Evolutionary conservation across 2,797 vertebrate species (phyloP).

Genomic region (Hemibagrus guttatus): DNA sequence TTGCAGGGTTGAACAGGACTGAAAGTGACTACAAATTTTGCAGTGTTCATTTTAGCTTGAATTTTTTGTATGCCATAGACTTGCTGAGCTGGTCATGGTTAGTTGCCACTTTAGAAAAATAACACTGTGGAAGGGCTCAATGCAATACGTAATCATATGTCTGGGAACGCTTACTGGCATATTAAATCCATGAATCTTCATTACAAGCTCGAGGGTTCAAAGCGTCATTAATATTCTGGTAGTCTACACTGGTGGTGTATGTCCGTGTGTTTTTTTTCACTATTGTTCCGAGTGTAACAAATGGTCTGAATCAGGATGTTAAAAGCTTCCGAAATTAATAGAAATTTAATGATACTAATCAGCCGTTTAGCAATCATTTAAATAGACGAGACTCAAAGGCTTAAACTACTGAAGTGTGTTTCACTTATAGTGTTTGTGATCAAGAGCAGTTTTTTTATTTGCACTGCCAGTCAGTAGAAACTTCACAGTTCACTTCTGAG

Average conservation of each 20-base stretch:
- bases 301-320: slow-evolving; percentile 7
- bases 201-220: slow-evolving; percentile 66
- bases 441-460: slow-evolving; percentile 9
- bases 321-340: slow-evolving; percentile 36
- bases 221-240: slow-evolving; percentile 71
- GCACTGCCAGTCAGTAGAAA: slow-evolving; percentile 27
- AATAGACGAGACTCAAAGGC: slow-evolving; percentile 9
- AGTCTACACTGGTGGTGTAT: slow-evolving; percentile 57
- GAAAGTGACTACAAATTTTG: not conserved
- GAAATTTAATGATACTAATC: slow-evolving; percentile 38
- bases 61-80: slow-evolving; percentile 6
- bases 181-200: slow-evolving; percentile 74
- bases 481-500: slow-evolving; percentile 21
- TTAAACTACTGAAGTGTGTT: not conserved
- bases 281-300: slow-evolving; percentile 35
- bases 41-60: slow-evolving; percentile 4
- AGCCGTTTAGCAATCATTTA: slow-evolving; percentile 37
- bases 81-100: slow-evolving; percentile 32
- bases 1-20: not conserved
- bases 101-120: slow-evolving; percentile 46
- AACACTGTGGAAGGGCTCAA: slow-evolving; percentile 61
- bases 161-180: slow-evolving; percentile 64
- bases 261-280: slow-evolving; percentile 48
- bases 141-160: slow-evolving; percentile 57
- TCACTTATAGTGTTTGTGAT: slow-evolving; percentile 11